Conservation (phyloP, 2,888 invertebrate species). For the Psylliodes chrysocephalus region DNA sequence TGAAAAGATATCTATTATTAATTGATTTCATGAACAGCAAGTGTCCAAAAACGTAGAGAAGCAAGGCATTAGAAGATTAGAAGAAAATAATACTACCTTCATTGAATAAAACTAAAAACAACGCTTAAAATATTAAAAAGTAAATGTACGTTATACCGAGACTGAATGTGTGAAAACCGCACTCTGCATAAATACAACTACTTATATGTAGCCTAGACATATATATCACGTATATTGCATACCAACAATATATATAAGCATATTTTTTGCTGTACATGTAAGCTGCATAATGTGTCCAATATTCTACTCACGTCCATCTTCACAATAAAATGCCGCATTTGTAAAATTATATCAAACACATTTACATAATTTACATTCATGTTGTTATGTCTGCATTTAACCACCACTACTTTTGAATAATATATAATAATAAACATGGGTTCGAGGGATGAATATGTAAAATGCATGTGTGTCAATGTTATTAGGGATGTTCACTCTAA, state of each 20-base stretch:
- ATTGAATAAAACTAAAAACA: too few species aligned
- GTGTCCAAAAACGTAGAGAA: too few species aligned
- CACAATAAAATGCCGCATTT: conserved; percentile 12
- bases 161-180: background rate
- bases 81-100: too few species aligned
- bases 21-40: too few species aligned
- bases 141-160: too few species aligned
- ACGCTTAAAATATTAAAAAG: too few species aligned
- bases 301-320: conserved; percentile 18
- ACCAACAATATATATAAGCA: background rate
- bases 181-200: background rate
- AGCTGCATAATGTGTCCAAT: conserved; percentile 4
- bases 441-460: conserved; percentile 1
- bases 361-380: conserved; percentile 23
- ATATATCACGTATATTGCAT: background rate
- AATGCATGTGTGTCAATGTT: background rate
- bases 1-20: too few species aligned
- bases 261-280: background rate
- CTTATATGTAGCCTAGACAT: background rate
- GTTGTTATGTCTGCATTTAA: conserved; percentile 15
- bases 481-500: background rate
- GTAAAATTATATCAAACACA: conserved; percentile 24
- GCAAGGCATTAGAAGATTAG: too few species aligned
- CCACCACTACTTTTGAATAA: conserved; percentile 20
- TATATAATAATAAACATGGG: conserved; percentile 24